Percentiles rank a stretch among this genome's conserved stretches.
Evolutionary conservation across 2,113 vertebrate genomes (phyloP).

Genomic region (Patagioenas fasciata): DNA sequence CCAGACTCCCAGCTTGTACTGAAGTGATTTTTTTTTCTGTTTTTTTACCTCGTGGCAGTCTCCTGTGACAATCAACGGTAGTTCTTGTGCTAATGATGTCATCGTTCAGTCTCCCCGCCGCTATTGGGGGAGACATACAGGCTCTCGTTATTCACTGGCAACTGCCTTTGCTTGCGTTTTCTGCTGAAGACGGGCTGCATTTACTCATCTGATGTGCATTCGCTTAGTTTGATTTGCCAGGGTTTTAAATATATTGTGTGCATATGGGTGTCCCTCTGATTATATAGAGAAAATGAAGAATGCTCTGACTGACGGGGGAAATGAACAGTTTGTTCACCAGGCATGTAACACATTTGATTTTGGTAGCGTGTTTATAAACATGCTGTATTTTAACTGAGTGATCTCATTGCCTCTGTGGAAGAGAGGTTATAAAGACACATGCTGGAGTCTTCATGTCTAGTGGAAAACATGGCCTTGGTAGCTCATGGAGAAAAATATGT

Average conservation of each 20-base stretch:
- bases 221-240: not conserved
- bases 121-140: not conserved
- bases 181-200: not conserved
- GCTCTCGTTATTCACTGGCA: not conserved
- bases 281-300: not conserved
- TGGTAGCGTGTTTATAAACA: not conserved
- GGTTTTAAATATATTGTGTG: not conserved
- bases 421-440: not conserved
- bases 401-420: constrained; percentile 5
- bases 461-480: not conserved
- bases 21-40: not conserved
- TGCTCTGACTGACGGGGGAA: not conserved
- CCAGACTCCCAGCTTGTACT: not conserved
- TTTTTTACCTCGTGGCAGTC: not conserved
- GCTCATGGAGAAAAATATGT: not conserved
- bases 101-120: not conserved
- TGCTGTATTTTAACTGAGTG: not conserved
- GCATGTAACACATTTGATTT: not conserved
- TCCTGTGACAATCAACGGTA: not conserved
- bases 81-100: not conserved
- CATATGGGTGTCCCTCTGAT: not conserved
- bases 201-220: not conserved
- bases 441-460: not conserved
- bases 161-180: not conserved
- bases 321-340: not conserved